Evolutionary conservation across 2,888 invertebrate species (phyloP), one percentile per base, ranked within the genome.

Genomic region (Clusia tigrina): DNA sequence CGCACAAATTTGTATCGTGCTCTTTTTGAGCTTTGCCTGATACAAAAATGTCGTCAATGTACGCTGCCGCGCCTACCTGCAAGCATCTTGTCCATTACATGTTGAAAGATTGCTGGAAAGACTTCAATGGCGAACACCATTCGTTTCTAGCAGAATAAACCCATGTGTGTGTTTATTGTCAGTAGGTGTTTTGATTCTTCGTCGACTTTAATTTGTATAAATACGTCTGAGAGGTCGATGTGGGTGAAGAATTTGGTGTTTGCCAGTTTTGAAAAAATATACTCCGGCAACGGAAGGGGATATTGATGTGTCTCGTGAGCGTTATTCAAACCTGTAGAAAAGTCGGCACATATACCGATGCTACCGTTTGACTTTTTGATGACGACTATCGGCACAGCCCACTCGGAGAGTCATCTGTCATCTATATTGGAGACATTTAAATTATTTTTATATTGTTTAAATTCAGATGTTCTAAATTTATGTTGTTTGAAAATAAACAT

Each of bases 331-430:
- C 69, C 69, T 9, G 70, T 70, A 38, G 67, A 69, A 15, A 66
- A 72, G 54, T 70, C 67, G 15, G 64, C 69, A 65, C 70, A 74
- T 18, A 70, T 68, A 46, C 69, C 25, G 0, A 69, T 67, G 24
- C 59, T 58, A 0, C 67, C 66, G 62, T 66, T 70, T 17, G 66
- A 60, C 22, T n/a, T n/a, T n/a, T 62, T 60, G 15, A 60, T 57
- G n/a, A 54, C 61, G 2, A 69, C 71, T 9, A 69, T 69, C 10
- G 69, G 67, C 54, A 71, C 70, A 58, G 69, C 69, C 71, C 70
- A 72, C 12, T 71, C 61, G 9, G 67, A 68, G n/a, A n/a, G n/a
- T n/a, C n/a, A n/a, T n/a, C n/a, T n/a, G n/a, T n/a, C n/a, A n/a
- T n/a, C n/a, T n/a, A n/a, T n/a, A n/a, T n/a, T n/a, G n/a, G n/a